phyloP scores from a whole-genome alignment of 2,888 invertebrate species.

The Spodoptera picta region DNA sequence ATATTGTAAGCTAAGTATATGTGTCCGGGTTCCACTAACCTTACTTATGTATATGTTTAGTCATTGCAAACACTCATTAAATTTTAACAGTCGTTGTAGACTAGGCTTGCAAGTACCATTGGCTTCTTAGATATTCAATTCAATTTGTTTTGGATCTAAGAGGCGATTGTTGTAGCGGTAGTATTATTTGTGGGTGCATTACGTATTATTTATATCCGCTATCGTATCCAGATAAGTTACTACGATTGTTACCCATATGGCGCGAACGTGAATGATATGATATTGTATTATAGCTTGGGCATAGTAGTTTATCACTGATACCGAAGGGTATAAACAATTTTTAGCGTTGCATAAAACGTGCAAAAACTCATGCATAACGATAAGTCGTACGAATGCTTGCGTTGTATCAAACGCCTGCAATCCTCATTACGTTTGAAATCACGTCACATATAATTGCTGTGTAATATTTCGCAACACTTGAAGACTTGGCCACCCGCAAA shows the following conservation, averaged over 20 bases:
- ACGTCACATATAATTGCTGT: slow-evolving; percentile 72
- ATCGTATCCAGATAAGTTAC: slow-evolving; percentile 43
- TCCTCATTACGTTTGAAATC: slow-evolving; percentile 65
- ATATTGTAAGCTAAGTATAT: slow-evolving; percentile 66
- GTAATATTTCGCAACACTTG: slow-evolving; percentile 71
- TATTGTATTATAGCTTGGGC: slow-evolving; percentile 7
- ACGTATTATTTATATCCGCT: slow-evolving; percentile 38
- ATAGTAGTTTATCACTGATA: slow-evolving; percentile 12
- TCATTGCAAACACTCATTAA: slow-evolving; percentile 63
- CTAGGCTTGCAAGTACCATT: slow-evolving; percentile 4
- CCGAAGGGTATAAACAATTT: not conserved
- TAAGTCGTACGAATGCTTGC: slow-evolving; percentile 25
- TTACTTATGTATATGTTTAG: slow-evolving; percentile 68
- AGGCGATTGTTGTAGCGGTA: slow-evolving; percentile 41
- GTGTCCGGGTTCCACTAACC: slow-evolving; percentile 73
- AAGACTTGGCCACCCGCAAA: slow-evolving; percentile 64
- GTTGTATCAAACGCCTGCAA: slow-evolving; percentile 51
- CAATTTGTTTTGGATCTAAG: slow-evolving; percentile 18
- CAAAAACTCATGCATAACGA: slow-evolving; percentile 5
- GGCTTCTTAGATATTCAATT: slow-evolving; percentile 30
- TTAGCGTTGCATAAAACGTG: not conserved
- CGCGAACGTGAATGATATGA: slow-evolving; percentile 23
- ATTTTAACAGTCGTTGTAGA: slow-evolving; percentile 42
- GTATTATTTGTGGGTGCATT: slow-evolving; percentile 36
- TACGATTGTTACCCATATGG: slow-evolving; percentile 25